A percentile compares a stretch with the other conserved stretches of the same genome.
Evolutionary conservation across 1,140 invertebrate species (phyloP).

Genomic region (Ceratosolen solmsi): DNA sequence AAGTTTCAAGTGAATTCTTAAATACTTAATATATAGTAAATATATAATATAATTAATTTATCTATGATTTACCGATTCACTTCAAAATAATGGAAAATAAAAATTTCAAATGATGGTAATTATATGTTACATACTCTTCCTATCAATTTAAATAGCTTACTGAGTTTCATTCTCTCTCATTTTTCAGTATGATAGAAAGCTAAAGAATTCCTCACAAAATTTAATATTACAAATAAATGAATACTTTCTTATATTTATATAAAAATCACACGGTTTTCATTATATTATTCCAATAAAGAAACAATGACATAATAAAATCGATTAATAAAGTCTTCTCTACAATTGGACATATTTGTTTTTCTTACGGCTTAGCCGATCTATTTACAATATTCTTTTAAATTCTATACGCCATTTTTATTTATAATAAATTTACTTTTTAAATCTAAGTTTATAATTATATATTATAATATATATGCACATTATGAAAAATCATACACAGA

Average conservation of each 20-base stretch:
- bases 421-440: slow-evolving; percentile 15
- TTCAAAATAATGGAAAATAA: too few species aligned
- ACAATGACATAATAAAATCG: neutral
- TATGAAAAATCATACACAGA: neutral
- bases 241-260: neutral
- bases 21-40: neutral
- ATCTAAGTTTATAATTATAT: slow-evolving; percentile 38
- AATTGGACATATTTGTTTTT: neutral
- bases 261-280: neutral
- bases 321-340: neutral
- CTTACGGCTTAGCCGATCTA: neutral
- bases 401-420: neutral
- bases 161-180: slow-evolving; percentile 12
- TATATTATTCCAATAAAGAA: slow-evolving; percentile 2
- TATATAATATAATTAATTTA: too few species aligned
- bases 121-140: neutral
- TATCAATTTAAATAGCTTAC: neutral
- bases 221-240: neutral
- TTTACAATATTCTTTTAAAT: slow-evolving; percentile 10
- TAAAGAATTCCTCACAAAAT: neutral
- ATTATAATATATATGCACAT: slow-evolving; percentile 14
- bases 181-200: neutral
- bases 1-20: neutral
- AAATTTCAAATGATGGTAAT: too few species aligned
- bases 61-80: too few species aligned